Evolutionary conservation across 2,888 invertebrate genomes (phyloP).

Genomic region (Leptarthrus brevirostris): DNA sequence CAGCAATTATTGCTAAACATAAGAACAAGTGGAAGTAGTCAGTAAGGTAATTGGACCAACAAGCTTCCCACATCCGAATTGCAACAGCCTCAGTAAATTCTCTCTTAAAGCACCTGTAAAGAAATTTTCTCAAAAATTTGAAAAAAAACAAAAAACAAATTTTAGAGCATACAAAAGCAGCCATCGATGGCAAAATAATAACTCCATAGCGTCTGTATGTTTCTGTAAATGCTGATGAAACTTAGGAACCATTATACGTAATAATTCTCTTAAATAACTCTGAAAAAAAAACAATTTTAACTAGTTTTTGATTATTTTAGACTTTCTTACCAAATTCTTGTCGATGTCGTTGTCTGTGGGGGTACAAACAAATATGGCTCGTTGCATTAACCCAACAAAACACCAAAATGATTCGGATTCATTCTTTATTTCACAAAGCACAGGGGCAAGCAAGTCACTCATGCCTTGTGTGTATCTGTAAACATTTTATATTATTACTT

Average conservation of each 20-base stretch:
- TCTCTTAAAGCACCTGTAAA: conserved; percentile 86
- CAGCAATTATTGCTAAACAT: conserved; percentile 91
- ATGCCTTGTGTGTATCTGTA: conserved; percentile 88
- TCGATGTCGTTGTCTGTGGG: conserved; percentile 97
- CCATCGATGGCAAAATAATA: conserved; percentile 96
- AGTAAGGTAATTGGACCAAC: conserved; percentile 96
- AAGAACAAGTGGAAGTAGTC: conserved; percentile 96
- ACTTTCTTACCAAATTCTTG: conserved; percentile 77
- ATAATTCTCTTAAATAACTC: conserved; percentile 87
- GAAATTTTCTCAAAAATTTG: conserved; percentile 4
- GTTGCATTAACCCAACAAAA: conserved; percentile 95
- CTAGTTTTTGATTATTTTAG: neutral
- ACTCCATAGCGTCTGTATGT: conserved; percentile 87
- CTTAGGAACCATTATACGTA: conserved; percentile 89
- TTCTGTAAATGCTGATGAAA: conserved; percentile 87
- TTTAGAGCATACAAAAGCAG: conserved; percentile 78
- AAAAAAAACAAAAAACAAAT: conserved; percentile 1
- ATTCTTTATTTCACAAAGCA: conserved; percentile 91
- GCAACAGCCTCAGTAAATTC: conserved; percentile 92
- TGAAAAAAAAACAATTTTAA: conserved; percentile 58
- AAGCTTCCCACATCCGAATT: conserved; percentile 94
- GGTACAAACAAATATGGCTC: conserved; percentile 93
- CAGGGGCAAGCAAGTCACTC: conserved; percentile 94
- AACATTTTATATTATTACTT: conserved; percentile 2
- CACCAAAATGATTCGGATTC: conserved; percentile 99